A percentile compares a stretch with the other conserved stretches of the same genome.
phyloP scores from a whole-genome alignment of 2,113 vertebrate genomes.

The Argyrosomus japonicus region DNA sequence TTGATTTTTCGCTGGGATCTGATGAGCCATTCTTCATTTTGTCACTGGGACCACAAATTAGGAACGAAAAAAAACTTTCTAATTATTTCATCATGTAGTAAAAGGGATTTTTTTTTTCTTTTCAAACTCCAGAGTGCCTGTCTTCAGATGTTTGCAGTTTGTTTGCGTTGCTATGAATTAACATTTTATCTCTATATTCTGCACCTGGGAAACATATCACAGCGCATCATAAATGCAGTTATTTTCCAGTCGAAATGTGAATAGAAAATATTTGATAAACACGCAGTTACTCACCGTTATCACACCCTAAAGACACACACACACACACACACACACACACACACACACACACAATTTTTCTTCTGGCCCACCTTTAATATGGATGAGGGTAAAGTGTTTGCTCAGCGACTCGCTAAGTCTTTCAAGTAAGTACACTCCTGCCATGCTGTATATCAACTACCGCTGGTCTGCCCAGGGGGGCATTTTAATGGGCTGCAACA shows the following conservation, averaged over 20 bases:
- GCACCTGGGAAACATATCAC: conserved; percentile 16
- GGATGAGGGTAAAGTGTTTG: conserved; percentile 73
- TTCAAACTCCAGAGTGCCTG: background rate
- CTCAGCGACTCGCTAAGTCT: conserved; percentile 70
- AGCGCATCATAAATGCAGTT: conserved; percentile 7
- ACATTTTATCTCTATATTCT: conserved; percentile 25
- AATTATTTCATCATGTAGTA: conserved; percentile 15
- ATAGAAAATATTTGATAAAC: conserved; percentile 37
- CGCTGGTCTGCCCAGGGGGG: conserved; percentile 57
- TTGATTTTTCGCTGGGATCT: conserved; percentile 19
- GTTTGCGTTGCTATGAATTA: conserved; percentile 14
- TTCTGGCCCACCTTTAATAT: conserved; percentile 65
- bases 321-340: conserved; percentile 14
- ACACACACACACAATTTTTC: conserved; percentile 1
- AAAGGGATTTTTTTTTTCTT: background rate
- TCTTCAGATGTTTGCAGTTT: background rate
- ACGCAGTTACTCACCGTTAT: conserved; percentile 26
- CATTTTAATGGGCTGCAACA: conserved; percentile 69
- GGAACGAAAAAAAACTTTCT: background rate
- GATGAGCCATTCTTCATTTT: conserved; percentile 16
- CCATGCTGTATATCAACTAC: conserved; percentile 66
- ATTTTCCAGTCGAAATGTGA: conserved; percentile 11
- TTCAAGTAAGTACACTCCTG: conserved; percentile 65
- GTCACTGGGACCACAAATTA: background rate
- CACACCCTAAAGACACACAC: conserved; percentile 13